Conservation (phyloP, 2,113 vertebrate genomes). For the Gasterosteus nipponicus region DNA sequence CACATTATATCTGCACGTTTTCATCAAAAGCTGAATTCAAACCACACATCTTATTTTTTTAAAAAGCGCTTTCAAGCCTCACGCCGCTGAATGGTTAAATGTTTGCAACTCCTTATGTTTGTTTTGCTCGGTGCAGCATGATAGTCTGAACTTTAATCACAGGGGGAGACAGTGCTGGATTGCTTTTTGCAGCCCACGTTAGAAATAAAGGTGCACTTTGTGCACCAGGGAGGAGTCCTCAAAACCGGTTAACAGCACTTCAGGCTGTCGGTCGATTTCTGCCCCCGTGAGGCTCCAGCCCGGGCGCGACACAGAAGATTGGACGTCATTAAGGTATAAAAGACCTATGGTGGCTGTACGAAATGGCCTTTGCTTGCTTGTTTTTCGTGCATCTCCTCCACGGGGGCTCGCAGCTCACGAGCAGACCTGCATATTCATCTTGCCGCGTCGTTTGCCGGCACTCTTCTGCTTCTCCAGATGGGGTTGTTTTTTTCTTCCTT, state of each 20-base stretch:
- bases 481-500: slow-evolving; percentile 5
- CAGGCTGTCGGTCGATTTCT: slow-evolving; percentile 76
- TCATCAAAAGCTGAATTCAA: slow-evolving; percentile 6
- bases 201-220: slow-evolving; percentile 68
- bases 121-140: slow-evolving; percentile 14
- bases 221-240: slow-evolving; percentile 65
- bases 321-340: slow-evolving; percentile 77
- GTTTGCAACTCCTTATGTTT: slow-evolving; percentile 15
- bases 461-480: slow-evolving; percentile 57
- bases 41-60: slow-evolving; percentile 3
- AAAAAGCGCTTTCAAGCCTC: slow-evolving; percentile 11
- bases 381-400: slow-evolving; percentile 68
- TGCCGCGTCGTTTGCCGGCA: slow-evolving; percentile 46
- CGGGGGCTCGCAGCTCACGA: slow-evolving; percentile 30
- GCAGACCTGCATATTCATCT: slow-evolving; percentile 59
- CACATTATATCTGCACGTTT: not conserved
- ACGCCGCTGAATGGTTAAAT: not conserved
- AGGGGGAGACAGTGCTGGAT: slow-evolving; percentile 24
- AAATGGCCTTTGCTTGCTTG: slow-evolving; percentile 67
- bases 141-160: slow-evolving; percentile 39
- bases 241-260: slow-evolving; percentile 74
- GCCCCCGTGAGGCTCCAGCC: slow-evolving; percentile 73
- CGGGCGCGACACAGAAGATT: slow-evolving; percentile 78
- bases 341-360: slow-evolving; percentile 61
- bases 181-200: slow-evolving; percentile 48